These are phyloP conservation scores for Toxonevra muliebris DNA, from an alignment of 2,888 invertebrate genomes.

Conservation along the genomic window DNA sequence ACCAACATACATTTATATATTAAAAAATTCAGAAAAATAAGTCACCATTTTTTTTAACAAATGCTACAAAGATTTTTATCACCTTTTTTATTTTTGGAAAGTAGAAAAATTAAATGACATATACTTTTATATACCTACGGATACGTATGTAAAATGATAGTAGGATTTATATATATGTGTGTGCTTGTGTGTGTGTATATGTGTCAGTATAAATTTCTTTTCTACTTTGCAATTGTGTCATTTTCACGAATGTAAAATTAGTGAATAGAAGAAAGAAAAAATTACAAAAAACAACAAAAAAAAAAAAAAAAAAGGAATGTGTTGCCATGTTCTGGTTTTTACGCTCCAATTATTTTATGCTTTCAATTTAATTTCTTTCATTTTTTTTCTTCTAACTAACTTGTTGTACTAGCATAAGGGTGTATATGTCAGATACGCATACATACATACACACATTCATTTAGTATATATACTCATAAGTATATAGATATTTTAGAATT, in stretches of 20 bases:
- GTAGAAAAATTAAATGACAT: neutral
- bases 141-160: too few species aligned
- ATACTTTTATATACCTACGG: too few species aligned
- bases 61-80: too few species aligned
- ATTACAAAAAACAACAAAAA: slow-evolving; percentile 14
- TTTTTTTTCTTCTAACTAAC: slow-evolving; percentile 11
- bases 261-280: slow-evolving; percentile 46
- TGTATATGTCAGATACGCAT: neutral
- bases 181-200: slow-evolving; percentile 15
- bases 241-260: too few species aligned
- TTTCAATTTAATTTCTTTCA: slow-evolving; percentile 44
- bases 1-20: neutral
- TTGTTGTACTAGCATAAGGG: neutral
- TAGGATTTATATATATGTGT: neutral
- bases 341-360: slow-evolving; percentile 61
- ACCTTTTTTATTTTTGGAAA: neutral
- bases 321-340: slow-evolving; percentile 60
- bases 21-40: neutral
- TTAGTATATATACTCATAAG: neutral
- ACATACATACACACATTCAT: neutral
- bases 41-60: neutral
- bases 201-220: neutral
- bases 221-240: too few species aligned
- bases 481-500: neutral
- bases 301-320: slow-evolving; percentile 19